Evolutionary conservation across 1,140 invertebrate species (phyloP).

Genomic region (Rhysida immarginata): DNA sequence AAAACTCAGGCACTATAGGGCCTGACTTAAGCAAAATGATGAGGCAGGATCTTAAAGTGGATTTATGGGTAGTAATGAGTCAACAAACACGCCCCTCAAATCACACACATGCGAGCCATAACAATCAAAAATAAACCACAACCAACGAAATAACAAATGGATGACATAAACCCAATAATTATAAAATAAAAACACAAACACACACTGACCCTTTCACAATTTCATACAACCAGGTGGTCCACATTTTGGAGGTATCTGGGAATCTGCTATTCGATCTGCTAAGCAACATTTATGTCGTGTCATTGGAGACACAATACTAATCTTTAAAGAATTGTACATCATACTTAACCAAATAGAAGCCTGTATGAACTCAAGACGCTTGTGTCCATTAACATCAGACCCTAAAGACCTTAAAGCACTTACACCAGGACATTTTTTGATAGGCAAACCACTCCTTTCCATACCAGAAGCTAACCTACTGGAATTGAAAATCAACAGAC

Average conservation of each 20-base stretch:
- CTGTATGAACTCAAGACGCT: conserved; percentile 20
- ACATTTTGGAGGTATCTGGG: conserved; percentile 14
- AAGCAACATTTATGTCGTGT: conserved; percentile 12
- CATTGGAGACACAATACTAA: conserved; percentile 11
- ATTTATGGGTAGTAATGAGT: too few relatives aligned
- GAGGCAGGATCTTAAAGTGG: too few relatives aligned
- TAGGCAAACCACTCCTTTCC: neutral
- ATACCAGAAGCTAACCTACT: conserved; percentile 14
- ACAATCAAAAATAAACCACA: too few relatives aligned
- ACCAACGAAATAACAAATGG: too few relatives aligned
- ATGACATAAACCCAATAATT: too few relatives aligned
- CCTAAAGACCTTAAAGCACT: conserved; percentile 7
- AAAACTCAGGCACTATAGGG: too few relatives aligned
- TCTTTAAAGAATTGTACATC: conserved; percentile 22
- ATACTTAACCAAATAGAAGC: conserved; percentile 23
- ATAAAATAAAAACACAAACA: too few relatives aligned
- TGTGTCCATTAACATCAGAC: neutral
- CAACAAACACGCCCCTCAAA: too few relatives aligned
- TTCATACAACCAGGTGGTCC: too few relatives aligned
- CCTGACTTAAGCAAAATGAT: too few relatives aligned
- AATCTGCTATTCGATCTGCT: conserved; percentile 10
- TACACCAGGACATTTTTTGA: conserved; percentile 12
- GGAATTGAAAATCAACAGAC: conserved; percentile 8
- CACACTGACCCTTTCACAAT: too few relatives aligned
- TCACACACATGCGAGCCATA: too few relatives aligned